Evolutionary conservation across 2,797 vertebrate species (phyloP).

Genomic region (Okamejei kenojei): DNA sequence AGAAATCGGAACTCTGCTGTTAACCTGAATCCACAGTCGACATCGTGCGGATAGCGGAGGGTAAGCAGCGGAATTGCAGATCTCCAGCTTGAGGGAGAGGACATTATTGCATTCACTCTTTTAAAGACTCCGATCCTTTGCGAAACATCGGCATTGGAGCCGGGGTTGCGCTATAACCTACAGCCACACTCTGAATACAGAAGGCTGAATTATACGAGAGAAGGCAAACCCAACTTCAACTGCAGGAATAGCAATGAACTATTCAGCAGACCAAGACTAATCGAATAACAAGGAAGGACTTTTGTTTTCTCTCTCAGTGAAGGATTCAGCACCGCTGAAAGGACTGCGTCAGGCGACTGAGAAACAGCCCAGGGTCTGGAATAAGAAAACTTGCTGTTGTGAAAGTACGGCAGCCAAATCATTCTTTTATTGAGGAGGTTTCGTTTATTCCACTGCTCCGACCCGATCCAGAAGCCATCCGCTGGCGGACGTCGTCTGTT

Average conservation of each 20-base stretch:
- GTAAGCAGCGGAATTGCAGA: constrained; percentile 4
- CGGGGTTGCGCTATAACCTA: not conserved
- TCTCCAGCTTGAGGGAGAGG: not conserved
- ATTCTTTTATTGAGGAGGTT: not conserved
- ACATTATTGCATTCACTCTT: constrained; percentile 27
- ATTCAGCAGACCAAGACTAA: constrained; percentile 30
- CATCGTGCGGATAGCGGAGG: not conserved
- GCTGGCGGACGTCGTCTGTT: not conserved
- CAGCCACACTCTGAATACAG: constrained; percentile 22
- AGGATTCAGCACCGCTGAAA: constrained; percentile 23
- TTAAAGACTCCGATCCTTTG: constrained; percentile 22
- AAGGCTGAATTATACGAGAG: constrained; percentile 22
- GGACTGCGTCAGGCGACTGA: constrained; percentile 35
- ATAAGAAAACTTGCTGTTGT: constrained; percentile 34
- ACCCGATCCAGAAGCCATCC: constrained; percentile 11
- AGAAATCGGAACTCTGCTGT: constrained; percentile 24
- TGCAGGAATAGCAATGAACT: constrained; percentile 35
- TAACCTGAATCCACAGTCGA: constrained; percentile 27
- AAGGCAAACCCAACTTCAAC: constrained; percentile 28
- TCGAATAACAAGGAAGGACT: constrained; percentile 36
- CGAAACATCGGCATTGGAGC: constrained; percentile 8
- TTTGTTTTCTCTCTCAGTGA: no score
- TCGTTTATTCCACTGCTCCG: constrained; percentile 20
- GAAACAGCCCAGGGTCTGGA: not conserved
- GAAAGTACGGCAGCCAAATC: constrained; percentile 26